Percentiles rank a stretch among this genome's conserved stretches.
These are phyloP conservation scores for Scomberomorus guttatus DNA, from an alignment of 2,797 vertebrate species.

Conservation along the genomic window DNA sequence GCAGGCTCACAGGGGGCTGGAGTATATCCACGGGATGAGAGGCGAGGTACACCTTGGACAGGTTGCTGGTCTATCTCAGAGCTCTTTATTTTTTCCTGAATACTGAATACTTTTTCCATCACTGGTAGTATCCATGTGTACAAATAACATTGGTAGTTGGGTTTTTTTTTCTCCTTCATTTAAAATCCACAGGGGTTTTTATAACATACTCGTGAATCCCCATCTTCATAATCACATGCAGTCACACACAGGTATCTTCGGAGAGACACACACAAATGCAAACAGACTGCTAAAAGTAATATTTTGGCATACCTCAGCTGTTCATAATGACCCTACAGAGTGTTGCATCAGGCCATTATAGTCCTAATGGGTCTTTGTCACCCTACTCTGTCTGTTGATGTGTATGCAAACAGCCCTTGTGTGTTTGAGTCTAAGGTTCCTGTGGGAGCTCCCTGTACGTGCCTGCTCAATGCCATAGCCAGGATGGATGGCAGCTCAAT, in stretches of 20 bases:
- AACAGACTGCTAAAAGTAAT: slow-evolving; percentile 42
- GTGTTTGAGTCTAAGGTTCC: slow-evolving; percentile 74
- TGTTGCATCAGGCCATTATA: slow-evolving; percentile 69
- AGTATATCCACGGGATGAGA: background rate
- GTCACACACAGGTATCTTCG: slow-evolving; percentile 17
- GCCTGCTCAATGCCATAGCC: slow-evolving; percentile 72
- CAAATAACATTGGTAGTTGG: background rate
- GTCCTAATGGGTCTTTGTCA: slow-evolving; percentile 77
- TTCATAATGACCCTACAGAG: slow-evolving; percentile 73
- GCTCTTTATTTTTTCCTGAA: background rate
- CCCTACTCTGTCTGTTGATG: slow-evolving; percentile 64
- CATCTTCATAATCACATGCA: slow-evolving; percentile 7
- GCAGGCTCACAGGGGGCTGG: no score
- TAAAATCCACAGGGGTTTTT: slow-evolving; percentile 16
- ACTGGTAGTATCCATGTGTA: background rate
- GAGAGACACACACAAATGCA: slow-evolving; percentile 6
- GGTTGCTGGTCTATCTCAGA: background rate
- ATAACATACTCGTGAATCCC: slow-evolving; percentile 12
- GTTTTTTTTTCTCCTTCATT: background rate
- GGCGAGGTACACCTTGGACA: background rate
- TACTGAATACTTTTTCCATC: background rate
- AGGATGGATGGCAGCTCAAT: slow-evolving; percentile 80
- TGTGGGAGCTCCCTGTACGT: slow-evolving; percentile 76
- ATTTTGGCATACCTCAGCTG: slow-evolving; percentile 62
- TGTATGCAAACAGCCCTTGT: slow-evolving; percentile 75